phyloP scores from a whole-genome alignment of 2,797 vertebrate species.

The Podarcis lilfordi region DNA sequence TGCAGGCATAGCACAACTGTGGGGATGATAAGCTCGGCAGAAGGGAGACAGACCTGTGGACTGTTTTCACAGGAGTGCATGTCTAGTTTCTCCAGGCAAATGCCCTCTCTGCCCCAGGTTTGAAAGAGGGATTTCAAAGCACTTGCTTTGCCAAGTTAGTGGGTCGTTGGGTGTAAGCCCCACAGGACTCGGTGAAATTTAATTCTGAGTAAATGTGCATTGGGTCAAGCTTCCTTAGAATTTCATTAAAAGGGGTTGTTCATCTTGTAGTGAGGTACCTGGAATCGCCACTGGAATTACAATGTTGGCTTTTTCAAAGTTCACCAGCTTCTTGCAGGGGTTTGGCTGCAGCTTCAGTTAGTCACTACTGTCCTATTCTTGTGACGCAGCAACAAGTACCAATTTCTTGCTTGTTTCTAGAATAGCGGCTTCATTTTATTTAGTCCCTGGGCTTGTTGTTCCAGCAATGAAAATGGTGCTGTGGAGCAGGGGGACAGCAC shows the following conservation, averaged over 20 bases:
- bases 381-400: constrained; percentile 13
- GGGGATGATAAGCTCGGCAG: background rate
- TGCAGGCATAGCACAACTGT: background rate
- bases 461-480: background rate
- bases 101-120: background rate
- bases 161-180: background rate
- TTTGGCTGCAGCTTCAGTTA: constrained; percentile 27
- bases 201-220: background rate
- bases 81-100: background rate
- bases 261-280: constrained; percentile 48
- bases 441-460: too few relatives aligned
- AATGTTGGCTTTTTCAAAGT: constrained; percentile 14
- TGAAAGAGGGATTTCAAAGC: background rate
- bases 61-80: background rate
- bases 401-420: background rate
- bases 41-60: background rate
- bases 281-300: constrained; percentile 20
- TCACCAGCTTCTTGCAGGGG: constrained; percentile 20
- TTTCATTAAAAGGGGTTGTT: constrained; percentile 48
- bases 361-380: constrained; percentile 10
- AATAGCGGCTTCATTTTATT: too few relatives aligned
- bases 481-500: background rate
- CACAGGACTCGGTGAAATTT: background rate
- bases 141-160: background rate
- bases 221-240: background rate